These are phyloP conservation scores for Parazoanthus darwini DNA, from an alignment of 92 coral and sea anemone genomes.

Conservation along the genomic window DNA sequence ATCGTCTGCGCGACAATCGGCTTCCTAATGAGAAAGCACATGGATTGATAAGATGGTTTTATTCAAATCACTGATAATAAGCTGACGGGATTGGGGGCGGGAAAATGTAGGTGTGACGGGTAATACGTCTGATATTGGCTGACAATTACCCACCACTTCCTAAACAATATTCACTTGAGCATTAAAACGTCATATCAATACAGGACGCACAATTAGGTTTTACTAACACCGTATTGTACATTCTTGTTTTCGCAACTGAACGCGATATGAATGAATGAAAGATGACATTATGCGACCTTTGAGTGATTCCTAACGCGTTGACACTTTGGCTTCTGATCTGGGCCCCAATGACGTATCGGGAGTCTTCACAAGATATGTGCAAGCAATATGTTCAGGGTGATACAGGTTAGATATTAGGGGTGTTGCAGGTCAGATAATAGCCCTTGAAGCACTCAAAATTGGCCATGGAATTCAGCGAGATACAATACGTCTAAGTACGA, in stretches of 20 bases:
- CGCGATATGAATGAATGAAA: neutral
- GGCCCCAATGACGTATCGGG: neutral
- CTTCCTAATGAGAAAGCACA: conserved; percentile 39
- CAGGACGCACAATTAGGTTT: neutral
- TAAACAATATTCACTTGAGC: neutral
- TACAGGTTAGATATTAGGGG: conserved; percentile 25
- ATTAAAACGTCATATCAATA: neutral
- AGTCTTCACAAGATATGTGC: neutral
- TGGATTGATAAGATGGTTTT: conserved; percentile 22
- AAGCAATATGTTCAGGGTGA: conserved; percentile 10
- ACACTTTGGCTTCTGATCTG: neutral
- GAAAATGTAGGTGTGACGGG: conserved; percentile 24
- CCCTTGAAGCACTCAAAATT: conserved; percentile 5
- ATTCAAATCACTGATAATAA: conserved; percentile 35
- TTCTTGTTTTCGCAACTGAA: neutral
- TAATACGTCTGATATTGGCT: neutral
- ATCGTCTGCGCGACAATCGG: conserved; percentile 31
- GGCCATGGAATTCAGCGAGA: neutral
- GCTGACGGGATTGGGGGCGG: conserved; percentile 37
- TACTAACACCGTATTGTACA: too few relatives aligned
- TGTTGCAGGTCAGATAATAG: conserved; percentile 27
- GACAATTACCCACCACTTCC: neutral
- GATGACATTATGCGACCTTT: neutral
- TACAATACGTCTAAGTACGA: neutral
- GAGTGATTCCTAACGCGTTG: conserved; percentile 20